phyloP scores from a whole-genome alignment of 2,113 vertebrate species.

The Dasypus novemcinctus region DNA sequence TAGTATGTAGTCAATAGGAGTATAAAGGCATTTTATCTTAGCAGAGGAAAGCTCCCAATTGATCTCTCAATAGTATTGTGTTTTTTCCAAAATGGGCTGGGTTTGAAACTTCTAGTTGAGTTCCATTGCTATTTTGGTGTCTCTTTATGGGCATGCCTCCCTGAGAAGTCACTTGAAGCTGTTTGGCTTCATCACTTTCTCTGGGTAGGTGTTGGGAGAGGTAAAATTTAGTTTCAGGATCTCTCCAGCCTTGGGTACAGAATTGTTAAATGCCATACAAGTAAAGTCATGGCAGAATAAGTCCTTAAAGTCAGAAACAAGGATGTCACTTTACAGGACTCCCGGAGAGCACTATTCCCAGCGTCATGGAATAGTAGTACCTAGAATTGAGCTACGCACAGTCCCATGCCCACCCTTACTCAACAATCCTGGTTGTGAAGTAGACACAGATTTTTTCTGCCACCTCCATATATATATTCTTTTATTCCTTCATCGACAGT shows the following conservation, averaged over 20 bases:
- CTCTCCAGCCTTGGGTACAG: background rate
- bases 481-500: background rate
- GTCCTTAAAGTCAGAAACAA: background rate
- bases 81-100: background rate
- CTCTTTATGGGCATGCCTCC: background rate
- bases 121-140: background rate
- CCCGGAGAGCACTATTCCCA: too few relatives aligned
- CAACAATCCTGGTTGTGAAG: background rate
- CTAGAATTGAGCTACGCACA: background rate
- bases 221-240: background rate
- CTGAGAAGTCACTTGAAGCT: background rate
- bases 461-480: background rate
- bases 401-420: background rate
- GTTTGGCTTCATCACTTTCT: background rate
- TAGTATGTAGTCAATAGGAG: fast-evolving
- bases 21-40: background rate
- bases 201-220: background rate
- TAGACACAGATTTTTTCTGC: background rate
- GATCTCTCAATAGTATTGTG: background rate
- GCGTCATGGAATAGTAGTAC: background rate
- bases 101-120: background rate
- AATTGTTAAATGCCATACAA: background rate
- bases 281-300: background rate
- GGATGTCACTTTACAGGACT: background rate
- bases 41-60: background rate